These are phyloP conservation scores for Carapus acus DNA, from an alignment of 2,797 vertebrate species.

Conservation along the genomic window DNA sequence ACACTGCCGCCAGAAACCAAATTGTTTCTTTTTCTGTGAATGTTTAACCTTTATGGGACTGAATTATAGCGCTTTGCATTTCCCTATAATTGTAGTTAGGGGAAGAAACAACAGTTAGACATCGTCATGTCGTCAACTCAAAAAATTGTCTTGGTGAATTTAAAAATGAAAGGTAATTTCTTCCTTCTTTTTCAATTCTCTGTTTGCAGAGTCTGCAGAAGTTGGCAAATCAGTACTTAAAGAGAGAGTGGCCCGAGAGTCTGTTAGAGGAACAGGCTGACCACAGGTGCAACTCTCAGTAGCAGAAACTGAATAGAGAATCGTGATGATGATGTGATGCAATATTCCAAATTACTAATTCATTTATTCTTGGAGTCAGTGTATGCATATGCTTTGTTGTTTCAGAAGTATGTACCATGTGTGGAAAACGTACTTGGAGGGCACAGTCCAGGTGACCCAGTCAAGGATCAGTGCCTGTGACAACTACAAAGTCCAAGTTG, in stretches of 20 bases:
- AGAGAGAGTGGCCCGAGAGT: constrained; percentile 88
- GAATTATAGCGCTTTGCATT: too few species aligned
- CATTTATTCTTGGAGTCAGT: neutral
- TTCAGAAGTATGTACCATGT: constrained; percentile 89
- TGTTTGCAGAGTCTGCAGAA: constrained; percentile 87
- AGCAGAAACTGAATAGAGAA: neutral
- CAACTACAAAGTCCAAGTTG: constrained; percentile 88
- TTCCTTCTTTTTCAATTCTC: constrained; percentile 19
- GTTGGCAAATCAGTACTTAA: constrained; percentile 91
- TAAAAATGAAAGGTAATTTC: constrained; percentile 34
- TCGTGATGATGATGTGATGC: neutral
- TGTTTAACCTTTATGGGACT: neutral
- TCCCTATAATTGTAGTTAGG: too few species aligned
- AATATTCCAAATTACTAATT: neutral
- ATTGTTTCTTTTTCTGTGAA: too few species aligned
- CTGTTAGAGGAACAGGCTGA: constrained; percentile 79
- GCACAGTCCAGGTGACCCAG: constrained; percentile 88
- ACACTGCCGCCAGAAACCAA: neutral
- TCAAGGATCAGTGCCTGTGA: constrained; percentile 88
- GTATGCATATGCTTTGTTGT: neutral
- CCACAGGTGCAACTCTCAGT: constrained; percentile 73
- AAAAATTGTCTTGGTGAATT: constrained; percentile 30
- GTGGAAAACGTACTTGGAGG: constrained; percentile 90
- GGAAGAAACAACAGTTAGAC: too few species aligned
- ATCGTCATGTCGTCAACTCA: too few species aligned